Conservation (phyloP, 2,888 invertebrate genomes). For the Pocota personata region DNA sequence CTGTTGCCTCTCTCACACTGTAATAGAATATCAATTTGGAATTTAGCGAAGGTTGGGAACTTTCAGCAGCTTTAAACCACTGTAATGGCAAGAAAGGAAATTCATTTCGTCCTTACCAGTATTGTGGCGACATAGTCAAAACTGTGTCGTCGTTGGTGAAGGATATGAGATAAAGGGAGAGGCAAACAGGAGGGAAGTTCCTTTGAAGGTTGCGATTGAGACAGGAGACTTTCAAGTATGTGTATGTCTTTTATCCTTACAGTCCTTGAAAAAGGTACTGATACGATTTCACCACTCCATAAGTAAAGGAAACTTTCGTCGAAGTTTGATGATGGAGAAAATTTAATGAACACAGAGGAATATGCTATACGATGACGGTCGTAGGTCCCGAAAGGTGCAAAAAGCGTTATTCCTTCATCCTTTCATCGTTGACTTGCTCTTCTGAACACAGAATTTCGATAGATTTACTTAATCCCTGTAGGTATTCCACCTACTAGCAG, state of each 20-base stretch:
- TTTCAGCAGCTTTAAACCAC: not conserved
- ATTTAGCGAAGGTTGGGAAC: not conserved
- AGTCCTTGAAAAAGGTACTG: not conserved
- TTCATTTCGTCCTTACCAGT: not conserved
- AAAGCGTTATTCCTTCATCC: not conserved
- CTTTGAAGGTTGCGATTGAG: not conserved
- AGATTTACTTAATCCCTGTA: slow-evolving; percentile 19
- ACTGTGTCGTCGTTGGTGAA: not conserved
- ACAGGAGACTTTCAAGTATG: slow-evolving; percentile 2
- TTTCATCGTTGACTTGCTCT: not conserved
- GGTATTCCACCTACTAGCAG: not conserved
- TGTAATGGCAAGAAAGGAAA: not conserved
- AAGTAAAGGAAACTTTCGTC: slow-evolving; percentile 52
- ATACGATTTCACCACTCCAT: slow-evolving; percentile 6
- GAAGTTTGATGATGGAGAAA: slow-evolving; percentile 58
- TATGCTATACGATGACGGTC: not conserved
- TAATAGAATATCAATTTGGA: slow-evolving; percentile 19
- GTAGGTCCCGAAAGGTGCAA: not conserved
- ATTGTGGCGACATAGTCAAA: not conserved
- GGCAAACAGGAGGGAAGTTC: slow-evolving; percentile 7
- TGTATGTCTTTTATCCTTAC: slow-evolving; percentile 2
- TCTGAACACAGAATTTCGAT: not conserved
- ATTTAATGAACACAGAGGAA: slow-evolving; percentile 55
- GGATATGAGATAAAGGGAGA: not conserved
- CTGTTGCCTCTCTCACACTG: not conserved